These are phyloP conservation scores for Hemicrepidius hirtus DNA, from an alignment of 2,888 invertebrate genomes.

Conservation along the genomic window DNA sequence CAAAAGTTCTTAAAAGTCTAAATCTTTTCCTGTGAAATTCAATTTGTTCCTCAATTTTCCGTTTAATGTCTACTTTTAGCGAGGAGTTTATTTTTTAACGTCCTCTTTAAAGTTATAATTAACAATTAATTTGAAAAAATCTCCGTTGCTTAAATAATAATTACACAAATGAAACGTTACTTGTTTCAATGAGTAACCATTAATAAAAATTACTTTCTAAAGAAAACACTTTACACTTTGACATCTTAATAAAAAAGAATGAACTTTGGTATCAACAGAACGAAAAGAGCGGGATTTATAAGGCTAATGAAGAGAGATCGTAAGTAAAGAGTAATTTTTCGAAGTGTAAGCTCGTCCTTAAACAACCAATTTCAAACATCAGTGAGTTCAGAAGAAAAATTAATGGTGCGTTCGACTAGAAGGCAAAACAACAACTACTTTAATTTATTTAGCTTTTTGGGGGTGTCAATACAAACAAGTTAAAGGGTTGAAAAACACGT, in stretches of 20 bases:
- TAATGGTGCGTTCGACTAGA: constrained; percentile 1
- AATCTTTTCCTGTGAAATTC: too few relatives aligned
- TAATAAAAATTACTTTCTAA: constrained; percentile 2
- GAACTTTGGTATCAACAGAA: constrained; percentile 1
- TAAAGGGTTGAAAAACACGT: neutral
- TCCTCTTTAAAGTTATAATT: too few relatives aligned
- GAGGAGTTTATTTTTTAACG: too few relatives aligned
- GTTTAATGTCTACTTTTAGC: too few relatives aligned
- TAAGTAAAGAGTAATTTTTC: constrained; percentile 10
- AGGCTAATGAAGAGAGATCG: constrained; percentile 22
- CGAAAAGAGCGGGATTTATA: constrained; percentile 3
- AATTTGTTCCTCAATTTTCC: too few relatives aligned
- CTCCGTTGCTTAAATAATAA: too few relatives aligned
- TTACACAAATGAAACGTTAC: neutral
- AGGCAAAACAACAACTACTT: constrained; percentile 16
- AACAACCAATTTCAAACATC: constrained; percentile 29
- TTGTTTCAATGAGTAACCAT: neutral
- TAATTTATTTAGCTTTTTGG: constrained; percentile 2
- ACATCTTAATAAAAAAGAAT: neutral
- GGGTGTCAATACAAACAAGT: neutral
- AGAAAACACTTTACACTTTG: neutral
- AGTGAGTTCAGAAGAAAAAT: constrained; percentile 25
- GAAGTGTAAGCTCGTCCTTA: constrained; percentile 11
- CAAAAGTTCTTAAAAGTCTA: too few relatives aligned
- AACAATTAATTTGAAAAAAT: too few relatives aligned